phyloP scores from a whole-genome alignment of 2,888 invertebrate genomes.

The Himalopsyche anomala region DNA sequence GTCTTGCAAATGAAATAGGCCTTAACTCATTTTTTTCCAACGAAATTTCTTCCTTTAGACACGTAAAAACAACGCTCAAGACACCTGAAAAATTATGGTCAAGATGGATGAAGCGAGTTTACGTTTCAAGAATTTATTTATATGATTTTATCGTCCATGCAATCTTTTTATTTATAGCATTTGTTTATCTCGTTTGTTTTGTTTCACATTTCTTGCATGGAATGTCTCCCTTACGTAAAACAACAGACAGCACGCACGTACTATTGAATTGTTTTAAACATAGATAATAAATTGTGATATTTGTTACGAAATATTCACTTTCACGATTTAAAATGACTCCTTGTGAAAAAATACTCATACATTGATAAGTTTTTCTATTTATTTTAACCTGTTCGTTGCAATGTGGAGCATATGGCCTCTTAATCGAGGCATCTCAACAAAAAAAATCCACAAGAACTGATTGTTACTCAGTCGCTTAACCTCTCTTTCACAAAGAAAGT shows the following conservation, averaged over 20 bases:
- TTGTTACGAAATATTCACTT: no score
- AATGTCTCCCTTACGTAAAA: conserved; percentile 27
- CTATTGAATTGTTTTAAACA: conserved; percentile 2
- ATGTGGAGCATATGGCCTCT: no score
- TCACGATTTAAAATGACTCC: no score
- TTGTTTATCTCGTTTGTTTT: conserved; percentile 45
- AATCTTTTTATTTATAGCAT: conserved; percentile 46
- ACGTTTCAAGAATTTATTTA: conserved; percentile 41
- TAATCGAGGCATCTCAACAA: no score
- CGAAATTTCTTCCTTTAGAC: conserved; percentile 56
- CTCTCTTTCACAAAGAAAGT: no score
- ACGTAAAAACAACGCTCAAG: conserved; percentile 60
- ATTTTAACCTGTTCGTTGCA: no score
- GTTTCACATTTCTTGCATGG: conserved; percentile 27
- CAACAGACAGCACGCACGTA: neutral
- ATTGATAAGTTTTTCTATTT: no score
- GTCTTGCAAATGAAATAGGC: conserved; percentile 65
- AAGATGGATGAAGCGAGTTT: conserved; percentile 60
- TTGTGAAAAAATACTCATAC: no score
- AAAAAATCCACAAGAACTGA: no score
- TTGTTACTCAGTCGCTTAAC: no score
- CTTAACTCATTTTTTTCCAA: conserved; percentile 60
- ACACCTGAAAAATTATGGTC: conserved; percentile 65
- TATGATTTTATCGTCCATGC: conserved; percentile 44
- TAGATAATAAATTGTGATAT: no score